Evolutionary conservation across 2,113 vertebrate genomes (phyloP).

Genomic region (Eulemur rufifrons): DNA sequence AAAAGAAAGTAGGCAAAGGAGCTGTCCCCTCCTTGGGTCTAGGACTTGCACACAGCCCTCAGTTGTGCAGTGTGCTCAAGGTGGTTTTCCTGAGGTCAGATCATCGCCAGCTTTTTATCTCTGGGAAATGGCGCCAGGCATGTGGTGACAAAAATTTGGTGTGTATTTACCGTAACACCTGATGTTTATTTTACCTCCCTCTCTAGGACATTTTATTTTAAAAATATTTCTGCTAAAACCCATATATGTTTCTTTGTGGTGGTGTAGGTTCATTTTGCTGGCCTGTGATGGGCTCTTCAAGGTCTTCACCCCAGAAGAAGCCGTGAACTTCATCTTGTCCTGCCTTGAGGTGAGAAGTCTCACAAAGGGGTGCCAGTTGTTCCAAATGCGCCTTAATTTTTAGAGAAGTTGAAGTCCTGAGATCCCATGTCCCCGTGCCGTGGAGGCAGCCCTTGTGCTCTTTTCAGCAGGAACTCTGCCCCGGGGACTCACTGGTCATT

Average conservation of each 20-base stretch:
- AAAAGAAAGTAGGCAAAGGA: too few relatives aligned
- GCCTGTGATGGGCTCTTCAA: constrained; percentile 98
- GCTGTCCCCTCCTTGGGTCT: too few relatives aligned
- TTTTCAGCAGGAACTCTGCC: fast-evolving
- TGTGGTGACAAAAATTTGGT: fast-evolving
- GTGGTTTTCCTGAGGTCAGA: fast-evolving
- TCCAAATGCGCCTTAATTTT: neutral
- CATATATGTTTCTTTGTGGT: neutral
- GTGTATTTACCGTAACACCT: fast-evolving
- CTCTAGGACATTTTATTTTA: fast-evolving
- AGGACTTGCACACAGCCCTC: neutral
- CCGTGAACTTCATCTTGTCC: constrained; percentile 91
- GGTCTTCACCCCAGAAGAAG: constrained; percentile 96
- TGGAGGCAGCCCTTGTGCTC: neutral
- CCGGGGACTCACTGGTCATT: fast-evolving
- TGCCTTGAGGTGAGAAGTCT: constrained; percentile 88
- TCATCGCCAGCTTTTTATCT: fast-evolving
- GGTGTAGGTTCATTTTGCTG: constrained; percentile 93
- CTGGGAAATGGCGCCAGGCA: fast-evolving
- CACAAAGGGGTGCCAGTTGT: fast-evolving
- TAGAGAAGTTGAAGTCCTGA: neutral
- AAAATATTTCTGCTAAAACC: neutral
- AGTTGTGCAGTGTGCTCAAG: fast-evolving
- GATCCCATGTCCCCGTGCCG: fast-evolving
- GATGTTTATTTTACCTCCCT: neutral